Evolutionary conservation across 2,113 vertebrate genomes (phyloP), one percentile per base, ranked within the genome.

Genomic region (Pedetes capensis): DNA sequence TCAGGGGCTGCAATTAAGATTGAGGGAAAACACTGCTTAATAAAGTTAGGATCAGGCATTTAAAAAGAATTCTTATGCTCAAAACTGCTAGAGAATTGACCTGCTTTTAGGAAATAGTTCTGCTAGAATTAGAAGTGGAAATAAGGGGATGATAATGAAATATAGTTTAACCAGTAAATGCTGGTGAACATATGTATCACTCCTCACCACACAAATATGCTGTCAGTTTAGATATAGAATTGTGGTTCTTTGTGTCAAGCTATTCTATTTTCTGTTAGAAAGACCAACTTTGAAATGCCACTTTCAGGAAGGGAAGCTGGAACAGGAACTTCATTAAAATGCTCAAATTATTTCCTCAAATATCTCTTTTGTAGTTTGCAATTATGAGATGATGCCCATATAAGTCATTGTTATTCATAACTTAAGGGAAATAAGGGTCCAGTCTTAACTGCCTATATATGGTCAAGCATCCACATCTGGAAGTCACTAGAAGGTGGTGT

Each of bases 71-170:
- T 49, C 34, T 90, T 88, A 85, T 66, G 75, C 84, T 94, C 29
- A 76, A 95, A 95, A 94, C 61, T 96, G 55, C 57, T 89, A 87
- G 78, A 78, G 74, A 94, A 42, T 78, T 93, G 96, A 93, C 93
- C 86, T 93, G 93, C 81, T 97, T 97, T 89, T 83, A 89, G 94
- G 95, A 97, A 96, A 78, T 94, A 84, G 74, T 94, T 96, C 75
- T 95, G 84, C 95, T 87, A 97, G 96, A 97, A 98, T 98, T 98
- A 96, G 96, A 94, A 97, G 95, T 92, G 96, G 97, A 97, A 97
- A 97, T 91, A 81, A 91, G 83, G 96, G 97, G 91, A 78, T 53
- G 95, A 97, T 97, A 98, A 98, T 89, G 95, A 95, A 97, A 87
- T 94, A 93, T 95, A 95, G 94, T 97, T 96, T 93, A 95, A 93